Percentiles rank a stretch among this genome's conserved stretches.
Conservation (phyloP, 2,888 invertebrate genomes). For the Lepetodrilus schrolli region DNA sequence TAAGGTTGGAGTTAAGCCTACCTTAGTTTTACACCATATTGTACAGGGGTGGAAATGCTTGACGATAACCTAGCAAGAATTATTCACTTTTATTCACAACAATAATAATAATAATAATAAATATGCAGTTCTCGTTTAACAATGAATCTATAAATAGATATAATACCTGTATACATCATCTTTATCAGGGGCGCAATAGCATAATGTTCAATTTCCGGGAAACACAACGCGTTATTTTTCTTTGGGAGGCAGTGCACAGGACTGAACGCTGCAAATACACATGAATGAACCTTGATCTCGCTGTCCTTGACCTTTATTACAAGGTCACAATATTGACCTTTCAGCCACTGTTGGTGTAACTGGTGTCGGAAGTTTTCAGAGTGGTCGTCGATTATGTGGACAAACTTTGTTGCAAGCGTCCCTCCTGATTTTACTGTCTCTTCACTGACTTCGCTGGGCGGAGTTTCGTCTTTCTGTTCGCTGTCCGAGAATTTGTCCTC, state of each 20-base stretch:
- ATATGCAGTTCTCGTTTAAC: too few species aligned
- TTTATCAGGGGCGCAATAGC: background rate
- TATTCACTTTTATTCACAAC: too few species aligned
- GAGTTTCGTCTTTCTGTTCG: background rate
- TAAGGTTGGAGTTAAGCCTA: too few species aligned
- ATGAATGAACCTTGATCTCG: conserved; percentile 38
- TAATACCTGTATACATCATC: conserved; percentile 24
- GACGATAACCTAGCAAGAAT: too few species aligned
- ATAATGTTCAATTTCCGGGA: background rate
- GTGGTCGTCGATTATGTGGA: conserved; percentile 36
- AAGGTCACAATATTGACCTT: conserved; percentile 38
- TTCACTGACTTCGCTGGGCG: too few species aligned
- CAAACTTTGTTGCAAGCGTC: conserved; percentile 34
- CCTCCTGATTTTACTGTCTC: background rate
- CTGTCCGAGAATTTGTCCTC: background rate
- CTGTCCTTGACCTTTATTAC: conserved; percentile 28
- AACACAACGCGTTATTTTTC: background rate
- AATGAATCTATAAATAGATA: too few species aligned
- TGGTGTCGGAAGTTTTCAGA: conserved; percentile 33
- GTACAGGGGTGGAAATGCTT: too few species aligned
- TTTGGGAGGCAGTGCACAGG: conserved; percentile 28
- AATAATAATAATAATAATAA: too few species aligned
- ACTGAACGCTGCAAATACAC: conserved; percentile 42
- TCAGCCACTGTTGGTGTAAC: conserved; percentile 41
- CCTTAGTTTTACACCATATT: too few species aligned